These are phyloP conservation scores for Eupithecia vulgata DNA, from an alignment of 2,888 invertebrate species.

Conservation along the genomic window DNA sequence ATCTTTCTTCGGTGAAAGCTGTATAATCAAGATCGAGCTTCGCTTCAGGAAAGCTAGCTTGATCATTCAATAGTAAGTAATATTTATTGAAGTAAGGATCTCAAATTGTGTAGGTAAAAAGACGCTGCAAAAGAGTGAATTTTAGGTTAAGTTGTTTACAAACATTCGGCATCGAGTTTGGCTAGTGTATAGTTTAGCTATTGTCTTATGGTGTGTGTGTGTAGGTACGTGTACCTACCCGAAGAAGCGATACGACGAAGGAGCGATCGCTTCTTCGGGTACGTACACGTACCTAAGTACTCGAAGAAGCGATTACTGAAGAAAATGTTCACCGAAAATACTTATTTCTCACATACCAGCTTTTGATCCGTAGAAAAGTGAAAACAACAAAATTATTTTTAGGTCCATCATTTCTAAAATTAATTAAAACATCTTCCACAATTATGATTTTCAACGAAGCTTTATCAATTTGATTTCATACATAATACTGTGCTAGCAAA, in stretches of 20 bases:
- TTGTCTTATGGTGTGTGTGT: neutral
- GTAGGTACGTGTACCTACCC: no score
- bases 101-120: no score
- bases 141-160: neutral
- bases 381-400: constrained; percentile 16
- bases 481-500: neutral
- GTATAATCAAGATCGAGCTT: no score
- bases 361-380: neutral
- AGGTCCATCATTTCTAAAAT: constrained; percentile 1
- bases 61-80: no score
- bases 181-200: neutral
- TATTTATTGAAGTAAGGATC: no score
- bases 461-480: neutral
- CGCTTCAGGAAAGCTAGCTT: no score
- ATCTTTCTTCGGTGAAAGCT: no score
- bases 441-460: constrained; percentile 17
- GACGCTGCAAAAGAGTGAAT: neutral
- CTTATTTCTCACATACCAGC: constrained; percentile 20
- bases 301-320: neutral
- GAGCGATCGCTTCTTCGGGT: no score
- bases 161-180: neutral
- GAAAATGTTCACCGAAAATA: neutral
- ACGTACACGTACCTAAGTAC: no score
- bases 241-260: neutral
- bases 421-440: neutral